phyloP scores from a whole-genome alignment of 2,888 invertebrate species.

The Cerastis leucographa region DNA sequence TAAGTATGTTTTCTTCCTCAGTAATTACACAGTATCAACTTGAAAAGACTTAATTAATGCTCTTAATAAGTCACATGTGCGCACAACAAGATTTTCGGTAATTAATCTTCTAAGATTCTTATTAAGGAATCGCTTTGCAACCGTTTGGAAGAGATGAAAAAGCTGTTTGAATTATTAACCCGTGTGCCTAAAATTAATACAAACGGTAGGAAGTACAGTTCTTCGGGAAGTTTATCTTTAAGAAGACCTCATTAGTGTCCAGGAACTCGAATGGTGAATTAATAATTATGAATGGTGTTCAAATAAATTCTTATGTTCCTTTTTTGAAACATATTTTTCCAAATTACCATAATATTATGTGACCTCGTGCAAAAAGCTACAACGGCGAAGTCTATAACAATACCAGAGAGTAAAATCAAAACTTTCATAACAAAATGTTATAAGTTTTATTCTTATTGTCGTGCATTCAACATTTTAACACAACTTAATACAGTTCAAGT shows the following conservation, averaged over 20 bases:
- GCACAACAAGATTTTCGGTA: constrained; percentile 45
- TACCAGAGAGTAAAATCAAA: not conserved
- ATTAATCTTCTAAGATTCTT: constrained; percentile 53
- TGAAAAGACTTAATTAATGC: constrained; percentile 57
- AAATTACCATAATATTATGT: not conserved
- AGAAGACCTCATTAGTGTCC: constrained; percentile 30
- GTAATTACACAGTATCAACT: constrained; percentile 28
- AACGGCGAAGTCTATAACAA: too few relatives aligned
- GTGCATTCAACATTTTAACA: not conserved
- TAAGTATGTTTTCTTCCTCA: not conserved
- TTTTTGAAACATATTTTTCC: not conserved
- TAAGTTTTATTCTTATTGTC: not conserved
- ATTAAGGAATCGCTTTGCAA: constrained; percentile 54
- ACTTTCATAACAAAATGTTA: not conserved
- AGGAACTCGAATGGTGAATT: not conserved
- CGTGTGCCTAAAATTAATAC: constrained; percentile 41
- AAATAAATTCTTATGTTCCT: constrained; percentile 29
- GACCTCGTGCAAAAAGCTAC: not conserved
- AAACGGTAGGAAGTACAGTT: constrained; percentile 17
- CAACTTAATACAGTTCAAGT: not conserved
- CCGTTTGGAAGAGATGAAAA: constrained; percentile 40
- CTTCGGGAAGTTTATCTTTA: constrained; percentile 20
- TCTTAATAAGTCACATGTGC: constrained; percentile 60
- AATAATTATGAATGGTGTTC: not conserved
- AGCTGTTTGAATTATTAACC: constrained; percentile 42